Conservation (phyloP, 1,140 invertebrate genomes). For the Drosophila mojavensis region DNA sequence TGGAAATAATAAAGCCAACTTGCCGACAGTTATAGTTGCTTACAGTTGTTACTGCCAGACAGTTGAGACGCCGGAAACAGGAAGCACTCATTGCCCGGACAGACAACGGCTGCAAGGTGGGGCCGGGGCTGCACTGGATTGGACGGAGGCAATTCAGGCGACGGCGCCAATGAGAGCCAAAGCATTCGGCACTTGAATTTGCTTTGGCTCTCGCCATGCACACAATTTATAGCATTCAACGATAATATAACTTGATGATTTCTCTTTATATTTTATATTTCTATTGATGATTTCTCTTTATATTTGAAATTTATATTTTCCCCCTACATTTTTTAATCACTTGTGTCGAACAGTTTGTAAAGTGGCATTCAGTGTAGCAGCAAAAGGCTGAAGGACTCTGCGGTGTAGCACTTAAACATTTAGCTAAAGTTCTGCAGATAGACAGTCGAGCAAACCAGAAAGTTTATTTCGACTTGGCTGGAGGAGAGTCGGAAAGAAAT, state of each 20-base stretch:
- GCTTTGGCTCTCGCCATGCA: slow-evolving; percentile 30
- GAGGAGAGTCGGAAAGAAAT: too few species aligned
- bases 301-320: neutral
- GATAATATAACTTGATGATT: slow-evolving; percentile 40
- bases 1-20: slow-evolving; percentile 82
- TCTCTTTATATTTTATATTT: neutral
- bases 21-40: slow-evolving; percentile 75
- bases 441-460: too few species aligned
- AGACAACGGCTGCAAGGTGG: slow-evolving; percentile 15
- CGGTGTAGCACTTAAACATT: too few species aligned
- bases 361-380: slow-evolving; percentile 43
- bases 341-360: neutral
- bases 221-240: slow-evolving; percentile 43
- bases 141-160: neutral
- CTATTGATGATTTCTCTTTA: slow-evolving; percentile 10
- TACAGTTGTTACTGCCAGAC: slow-evolving; percentile 65
- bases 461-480: too few species aligned
- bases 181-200: slow-evolving; percentile 48
- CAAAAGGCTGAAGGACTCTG: neutral
- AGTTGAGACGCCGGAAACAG: slow-evolving; percentile 59
- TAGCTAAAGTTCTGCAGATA: too few species aligned
- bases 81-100: slow-evolving; percentile 68
- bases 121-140: neutral
- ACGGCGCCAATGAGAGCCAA: slow-evolving; percentile 35
- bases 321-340: too few species aligned